Evolutionary conservation across 2,888 invertebrate genomes (phyloP).

Genomic region (Parochlus steinenii): DNA sequence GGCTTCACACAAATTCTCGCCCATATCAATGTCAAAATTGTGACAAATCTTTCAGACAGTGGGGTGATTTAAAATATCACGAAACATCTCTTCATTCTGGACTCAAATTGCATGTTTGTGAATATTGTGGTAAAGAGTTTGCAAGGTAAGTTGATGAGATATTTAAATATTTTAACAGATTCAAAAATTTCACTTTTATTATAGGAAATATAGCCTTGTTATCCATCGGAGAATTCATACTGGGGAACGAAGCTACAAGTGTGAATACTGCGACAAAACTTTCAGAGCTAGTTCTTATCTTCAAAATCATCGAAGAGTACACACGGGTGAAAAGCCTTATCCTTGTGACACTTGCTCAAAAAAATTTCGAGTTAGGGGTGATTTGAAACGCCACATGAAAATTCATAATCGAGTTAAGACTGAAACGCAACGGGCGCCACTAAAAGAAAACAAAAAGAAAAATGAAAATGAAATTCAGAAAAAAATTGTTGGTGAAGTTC

Average conservation of each 20-base stretch:
- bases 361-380: slow-evolving; percentile 65
- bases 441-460: slow-evolving; percentile 1
- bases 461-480: neutral
- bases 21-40: slow-evolving; percentile 65
- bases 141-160: slow-evolving; percentile 34
- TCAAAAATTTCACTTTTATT: too few species aligned
- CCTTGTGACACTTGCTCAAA: slow-evolving; percentile 60
- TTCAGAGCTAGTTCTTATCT: slow-evolving; percentile 77
- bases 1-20: slow-evolving; percentile 69
- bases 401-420: slow-evolving; percentile 38
- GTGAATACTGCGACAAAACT: slow-evolving; percentile 66
- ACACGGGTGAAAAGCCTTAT: slow-evolving; percentile 56
- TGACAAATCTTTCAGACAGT: slow-evolving; percentile 63
- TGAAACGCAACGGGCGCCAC: neutral
- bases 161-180: too few species aligned
- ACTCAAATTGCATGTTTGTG: slow-evolving; percentile 70
- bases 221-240: slow-evolving; percentile 76
- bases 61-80: slow-evolving; percentile 81
- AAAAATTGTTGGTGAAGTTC: neutral
- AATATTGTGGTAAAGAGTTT: slow-evolving; percentile 78
- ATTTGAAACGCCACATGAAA: slow-evolving; percentile 62
- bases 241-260: slow-evolving; percentile 72
- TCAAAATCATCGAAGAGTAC: slow-evolving; percentile 57
- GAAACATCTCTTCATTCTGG: slow-evolving; percentile 65
- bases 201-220: slow-evolving; percentile 60